Evolutionary conservation across 1,140 invertebrate genomes (phyloP), one percentile per base, ranked within the genome.

Genomic region (Penaeus indicus): DNA sequence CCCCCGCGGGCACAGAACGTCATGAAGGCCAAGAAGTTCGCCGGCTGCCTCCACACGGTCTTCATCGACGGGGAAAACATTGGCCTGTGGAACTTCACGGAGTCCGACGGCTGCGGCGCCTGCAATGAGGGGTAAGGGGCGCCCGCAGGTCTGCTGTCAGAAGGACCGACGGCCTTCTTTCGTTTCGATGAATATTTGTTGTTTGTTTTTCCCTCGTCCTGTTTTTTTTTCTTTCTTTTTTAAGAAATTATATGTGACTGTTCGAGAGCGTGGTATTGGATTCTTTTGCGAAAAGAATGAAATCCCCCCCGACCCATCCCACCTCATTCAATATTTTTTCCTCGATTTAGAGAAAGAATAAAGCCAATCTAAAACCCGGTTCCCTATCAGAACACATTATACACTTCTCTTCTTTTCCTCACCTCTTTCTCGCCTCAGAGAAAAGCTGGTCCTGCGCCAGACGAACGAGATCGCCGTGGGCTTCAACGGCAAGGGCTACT

Each of bases 81-180:
- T 75, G 97, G 98, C 0, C 93, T 99, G 0, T 99, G 97, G 97
- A 97, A 98, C 93, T 99, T 98, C 92, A 93, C 94, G 60, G 94
- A 95, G 86, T 92, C 94, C 47, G 92, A 93, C n/a, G 94, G 95
- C 62, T 94, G 94, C 90, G 94, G 94, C 86, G 95, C 95, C 13
- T 99, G 97, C 92, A 95, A 95, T 19, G 95, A 96, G 93, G 96
- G 96, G 95, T 96, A 93, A 93, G 85, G 92, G 83, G 67, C 19
- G 60, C 8, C 32, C 75, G 25, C 10, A 86, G 64, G 62, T 60
- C 54, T 22, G 0, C 16, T 60, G 42, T n/a, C 5, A 10, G 21
- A 8, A 54, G 18, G 22, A 16, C 25, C 60, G 32, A 79, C 54
- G 19, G 54, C 1, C 19, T 75, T 32, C 25, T 8, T 75, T 19